Base-by-base conservation (phyloP, 2,113 vertebrate genomes). In the Aptenodytes forsteri region DNA sequence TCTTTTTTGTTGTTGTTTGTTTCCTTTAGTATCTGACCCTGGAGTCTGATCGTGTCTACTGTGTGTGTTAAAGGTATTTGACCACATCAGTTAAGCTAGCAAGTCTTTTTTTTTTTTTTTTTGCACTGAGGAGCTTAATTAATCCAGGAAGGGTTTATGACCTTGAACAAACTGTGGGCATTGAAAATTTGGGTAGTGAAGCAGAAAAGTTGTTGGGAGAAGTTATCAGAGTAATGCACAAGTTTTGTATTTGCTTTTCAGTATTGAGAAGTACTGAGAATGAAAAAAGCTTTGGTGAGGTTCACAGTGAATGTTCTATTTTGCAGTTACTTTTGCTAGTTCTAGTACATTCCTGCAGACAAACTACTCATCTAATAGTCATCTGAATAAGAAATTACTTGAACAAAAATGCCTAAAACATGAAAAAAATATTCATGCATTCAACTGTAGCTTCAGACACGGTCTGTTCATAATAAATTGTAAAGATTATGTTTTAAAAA, bases 101-200 rank as follows among this genome's bases (percentile, higher is more conserved):
- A 56, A 94, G 84, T 47, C 3, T 34, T n/a, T 46, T 56, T 64
- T 71, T 82, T 81, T 44, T 34, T 38, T 62, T 75, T 79, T 38
- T 12, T 64, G 1, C 29, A 94, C 84, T 36, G 75, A 93, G 79
- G 92, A 93, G 82, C 72, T 96, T 97, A 97, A 97, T 97, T 96
- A 97, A 97, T 97, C 97, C 93, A 97, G 94, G 96, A 97, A 97
- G 86, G 85, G 95, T 96, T 98, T 98, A 94, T 95, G 96, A 96
- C 95, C 95, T 96, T 96, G 96, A 97, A 95, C 96, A 97, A 96
- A 97, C 97, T 76, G 76, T 92, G 90, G 77, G 90, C 95, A 96
- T 93, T 95, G 93, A 97, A 96, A 97, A 97, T 97, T 95, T 97
- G 95, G 87, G 95, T 90, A 97, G 95, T 11, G 94, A 96, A 96